Base-by-base conservation (phyloP, 2,113 vertebrate genomes). In the Lasiurus cinereus region DNA sequence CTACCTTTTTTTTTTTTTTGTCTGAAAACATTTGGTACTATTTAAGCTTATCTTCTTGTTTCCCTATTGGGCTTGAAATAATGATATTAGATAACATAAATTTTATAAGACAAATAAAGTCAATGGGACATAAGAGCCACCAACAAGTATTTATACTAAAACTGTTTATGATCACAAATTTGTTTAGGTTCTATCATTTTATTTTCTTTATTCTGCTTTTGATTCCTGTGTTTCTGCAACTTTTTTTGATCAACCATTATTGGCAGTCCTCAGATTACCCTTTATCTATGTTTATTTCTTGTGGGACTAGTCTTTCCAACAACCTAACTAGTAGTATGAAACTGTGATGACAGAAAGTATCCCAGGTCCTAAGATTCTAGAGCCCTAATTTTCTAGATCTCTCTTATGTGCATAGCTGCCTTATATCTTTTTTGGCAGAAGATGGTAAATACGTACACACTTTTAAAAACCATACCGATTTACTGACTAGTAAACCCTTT, bases 71-170 rank as follows among this genome's bases (percentile, higher is more conserved):
- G 13, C 88, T 84, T 92, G 43, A 21, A 90, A 70, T 91, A 92
- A 88, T 87, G 33, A 73, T 86, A 85, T 46, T 19, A 80, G 67
- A 78, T 33, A 54, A 90, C 70, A 2, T 59, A 76, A 86, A 92
- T 88, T 92, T 56, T 39, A 56, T 66, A 73, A 74, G 84, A 96
- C n/a, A 82, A 95, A 88, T 83, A 95, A 96, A 96, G n/a, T 39
- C 64, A 97, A 31, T 82, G 29, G 54, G 22, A 33, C 73, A 56
- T 56, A 82, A 77, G 43, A 95, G 6, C 7, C 19, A 89, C 36
- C 13, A 31, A 69, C 87, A 84, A 62, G 19, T 19, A 92, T 31
- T 13, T 79, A 85, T 16, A 56, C 62, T 80, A 48, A 82, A 86
- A 73, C 16, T 79, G 72, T 70, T 83, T 69, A 46, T 54, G 31